Base-by-base conservation (phyloP, 2,797 vertebrate species). In the Sebastes iracundus region DNA sequence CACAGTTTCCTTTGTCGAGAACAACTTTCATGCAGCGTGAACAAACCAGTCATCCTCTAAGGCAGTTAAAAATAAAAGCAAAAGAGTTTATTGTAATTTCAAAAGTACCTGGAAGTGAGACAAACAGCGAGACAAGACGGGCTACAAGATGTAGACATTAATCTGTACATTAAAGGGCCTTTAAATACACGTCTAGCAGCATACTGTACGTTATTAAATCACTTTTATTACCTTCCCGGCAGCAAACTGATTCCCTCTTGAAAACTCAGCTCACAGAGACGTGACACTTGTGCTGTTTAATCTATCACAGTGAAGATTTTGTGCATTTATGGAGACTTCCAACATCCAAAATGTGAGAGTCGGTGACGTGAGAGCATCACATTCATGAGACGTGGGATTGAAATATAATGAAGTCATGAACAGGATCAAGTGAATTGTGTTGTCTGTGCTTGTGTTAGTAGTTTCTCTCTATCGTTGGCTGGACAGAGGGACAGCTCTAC, bases 81-180 rank as follows among this genome's bases (percentile, higher is more conserved):
- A 30, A 22, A 5, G 10, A 69, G 25, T 61, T 73, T 25, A 65
- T 72, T 81, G 71, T 83, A 22, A 75, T 71, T 75, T 67, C 14
- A 5, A 73, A 82, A 77, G 68, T 56, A 23, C 6, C 49, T 56
- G 22, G 2, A 64, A 16, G 33, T 35, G 25, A 0, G 10, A 77
- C 46, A 70, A 35, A 73, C 59, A 76, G 64, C 1, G 46, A 22
- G 68, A 52, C 55, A 33, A 20, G 32, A 60, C 13, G 32, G 59
- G 61, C 10, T 20, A 52, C 18, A 23, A 28, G 27, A 72, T 9
- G 6, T 46, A 10, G 16, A 7, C n/a, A 66, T 52, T 10, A n/a
- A 33, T 56, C 32, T 42, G n/a, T 14, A 58, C 60, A 66, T 56
- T 58, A 42, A 69, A 49, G 46, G 46, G 16, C 18, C 9, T 7